These are phyloP conservation scores for Axinella damicornis DNA, from an alignment of 37 sponge, comb jelly and placozoan genomes.

Conservation along the genomic window DNA sequence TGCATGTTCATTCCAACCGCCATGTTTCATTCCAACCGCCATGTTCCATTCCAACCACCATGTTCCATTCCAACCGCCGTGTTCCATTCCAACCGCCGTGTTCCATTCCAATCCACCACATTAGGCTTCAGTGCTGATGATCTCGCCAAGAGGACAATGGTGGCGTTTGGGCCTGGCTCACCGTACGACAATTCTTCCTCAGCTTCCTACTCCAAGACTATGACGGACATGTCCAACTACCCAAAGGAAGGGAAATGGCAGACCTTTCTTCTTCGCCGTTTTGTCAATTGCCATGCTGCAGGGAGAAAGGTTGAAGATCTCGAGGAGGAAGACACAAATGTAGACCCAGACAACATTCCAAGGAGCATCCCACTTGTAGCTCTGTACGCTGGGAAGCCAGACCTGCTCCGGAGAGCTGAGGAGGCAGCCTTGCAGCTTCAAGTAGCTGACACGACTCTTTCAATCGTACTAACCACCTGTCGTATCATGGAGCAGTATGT, in stretches of 20 bases:
- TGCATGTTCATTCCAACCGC: too few relatives aligned
- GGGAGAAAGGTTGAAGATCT: constrained; percentile 17
- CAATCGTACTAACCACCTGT: constrained; percentile 4
- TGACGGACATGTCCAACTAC: constrained; percentile 17
- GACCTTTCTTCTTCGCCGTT: constrained; percentile 26
- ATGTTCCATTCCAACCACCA: too few relatives aligned
- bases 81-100: too few relatives aligned
- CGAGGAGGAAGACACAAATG: constrained; percentile 27
- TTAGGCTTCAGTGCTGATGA: constrained; percentile 55
- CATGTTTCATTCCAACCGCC: too few relatives aligned
- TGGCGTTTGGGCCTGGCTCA: constrained; percentile 50
- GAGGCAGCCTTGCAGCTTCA: constrained; percentile 17
- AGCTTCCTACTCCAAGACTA: not conserved
- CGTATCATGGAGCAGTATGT: constrained; percentile 51
- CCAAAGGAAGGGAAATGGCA: constrained; percentile 58
- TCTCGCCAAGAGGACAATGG: not conserved
- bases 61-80: too few relatives aligned
- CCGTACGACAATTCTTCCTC: constrained; percentile 38
- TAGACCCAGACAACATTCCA: constrained; percentile 47
- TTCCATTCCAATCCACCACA: too few relatives aligned
- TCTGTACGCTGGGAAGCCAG: constrained; percentile 46
- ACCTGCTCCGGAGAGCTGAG: constrained; percentile 17
- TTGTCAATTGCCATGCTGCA: constrained; percentile 20
- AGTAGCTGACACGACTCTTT: constrained; percentile 7
- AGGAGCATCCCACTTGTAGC: constrained; percentile 31